Percentiles rank a stretch among this genome's conserved stretches.
Conservation (phyloP, 1,140 invertebrate genomes). For the Aphelenchoides fujianensis region DNA sequence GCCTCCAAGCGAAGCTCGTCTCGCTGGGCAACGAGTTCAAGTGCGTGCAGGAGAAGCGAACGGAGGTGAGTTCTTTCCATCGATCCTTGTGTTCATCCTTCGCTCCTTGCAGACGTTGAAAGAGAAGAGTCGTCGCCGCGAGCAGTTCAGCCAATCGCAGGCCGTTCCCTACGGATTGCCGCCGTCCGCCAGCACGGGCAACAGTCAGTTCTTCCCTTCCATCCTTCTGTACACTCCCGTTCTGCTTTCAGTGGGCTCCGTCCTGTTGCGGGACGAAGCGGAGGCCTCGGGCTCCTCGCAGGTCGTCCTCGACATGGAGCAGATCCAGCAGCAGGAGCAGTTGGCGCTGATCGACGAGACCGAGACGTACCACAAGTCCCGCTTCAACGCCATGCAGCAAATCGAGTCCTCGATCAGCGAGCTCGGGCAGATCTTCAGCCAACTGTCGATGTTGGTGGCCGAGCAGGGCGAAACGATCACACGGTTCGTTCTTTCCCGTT, state of each 20-base stretch:
- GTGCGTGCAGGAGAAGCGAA: constrained; percentile 81
- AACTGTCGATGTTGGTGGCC: constrained; percentile 96
- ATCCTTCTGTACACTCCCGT: background rate
- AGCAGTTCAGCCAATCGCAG: constrained; percentile 76
- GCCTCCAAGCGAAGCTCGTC: constrained; percentile 88
- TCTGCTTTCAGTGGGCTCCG: constrained; percentile 64
- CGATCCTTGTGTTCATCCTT: background rate
- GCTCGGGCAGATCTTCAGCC: constrained; percentile 95
- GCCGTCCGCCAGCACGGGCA: constrained; percentile 50
- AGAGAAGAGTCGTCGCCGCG: constrained; percentile 84
- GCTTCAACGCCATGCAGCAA: constrained; percentile 96
- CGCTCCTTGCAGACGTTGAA: constrained; percentile 83
- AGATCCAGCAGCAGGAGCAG: constrained; percentile 56
- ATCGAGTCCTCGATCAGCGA: constrained; percentile 99
- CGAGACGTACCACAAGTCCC: constrained; percentile 75
- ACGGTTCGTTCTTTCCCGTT: constrained; percentile 67
- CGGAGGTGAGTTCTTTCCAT: constrained; percentile 69
- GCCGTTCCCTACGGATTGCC: constrained; percentile 53
- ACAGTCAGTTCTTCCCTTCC: constrained; percentile 38
- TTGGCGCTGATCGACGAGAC: constrained; percentile 44
- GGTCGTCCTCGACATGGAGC: constrained; percentile 57
- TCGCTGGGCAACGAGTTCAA: constrained; percentile 95
- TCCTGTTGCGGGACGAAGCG: constrained; percentile 66
- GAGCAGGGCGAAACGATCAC: constrained; percentile 94
- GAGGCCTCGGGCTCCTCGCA: constrained; percentile 33